Base-by-base conservation (phyloP, 2,888 invertebrate species). In the Loripinus fragilis region DNA sequence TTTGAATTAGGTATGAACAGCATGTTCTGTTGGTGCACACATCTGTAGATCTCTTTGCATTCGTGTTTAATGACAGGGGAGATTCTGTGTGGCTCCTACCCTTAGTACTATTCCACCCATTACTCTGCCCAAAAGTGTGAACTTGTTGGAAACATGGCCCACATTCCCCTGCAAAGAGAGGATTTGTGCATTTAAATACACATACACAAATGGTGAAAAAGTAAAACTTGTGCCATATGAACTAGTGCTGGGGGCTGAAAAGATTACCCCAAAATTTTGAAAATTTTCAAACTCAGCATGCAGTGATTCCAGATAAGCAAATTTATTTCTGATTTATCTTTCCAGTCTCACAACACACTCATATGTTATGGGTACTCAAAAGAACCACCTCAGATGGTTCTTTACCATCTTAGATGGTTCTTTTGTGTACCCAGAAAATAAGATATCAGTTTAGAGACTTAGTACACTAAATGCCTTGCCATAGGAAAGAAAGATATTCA, bases 151-250 rank as follows among this genome's bases (percentile, higher is more conserved):
- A 20, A 45, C n/a, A 20, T 17, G 7, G 52, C 23, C 52, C 52
- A 3, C 23, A 52, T n/a, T 20, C 52, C 52, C 80, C 83, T 83
- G 80, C n/a, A 83, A 83, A 23, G 76, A 83, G 83, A 83, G 68
- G 83, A 83, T 78, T 80, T 83, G 83, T 83, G 83, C 83, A 80
- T 25, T 71, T 38, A 65, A 41, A 76, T 45, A 50, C 71, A 78
- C 78, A 78, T 78, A 80, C 83, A 83, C 80, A 75, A 60, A 48
- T 20, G 15, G 23, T 10, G 7, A 7, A 20, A 60, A 60, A 17
- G 30, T 33, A 60, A 60, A 8, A 28, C 23, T 28, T 28, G 60
- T 60, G 60, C 60, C 33, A 30, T 17, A 20, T 60, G 60, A 60
- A 33, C 33, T 33, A 67, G 45, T 35, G 25, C 7, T 67, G 50